Base-by-base conservation (phyloP, 2,113 vertebrate species). In the Parotia lawesii region DNA sequence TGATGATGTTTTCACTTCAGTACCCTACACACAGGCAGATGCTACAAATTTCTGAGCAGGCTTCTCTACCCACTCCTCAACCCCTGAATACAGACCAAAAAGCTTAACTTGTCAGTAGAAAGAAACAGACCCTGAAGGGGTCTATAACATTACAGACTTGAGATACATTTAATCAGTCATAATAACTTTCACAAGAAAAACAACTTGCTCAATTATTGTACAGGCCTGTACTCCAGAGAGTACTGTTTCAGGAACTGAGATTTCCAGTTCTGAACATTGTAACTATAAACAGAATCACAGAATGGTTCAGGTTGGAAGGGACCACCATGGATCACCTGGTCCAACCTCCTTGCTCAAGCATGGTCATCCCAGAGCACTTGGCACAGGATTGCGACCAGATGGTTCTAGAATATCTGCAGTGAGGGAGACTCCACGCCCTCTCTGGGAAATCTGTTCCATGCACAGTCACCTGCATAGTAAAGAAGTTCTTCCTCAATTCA, bases 301-400 rank as follows among this genome's bases (percentile, higher is more conserved):
- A 50, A 33, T 28, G 15, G 33, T 37, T 80, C 58, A 37, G 15
- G 12, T 37, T 50, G 24, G 23, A 66, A 73, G 19, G 28, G 27
- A 57, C 12, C 5, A 23, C 19, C 0, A 0, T 24, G 28, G 23
- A 44, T 38, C 44, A 33, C 15, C 15, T 23, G 10, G 22, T 27
- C 33, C 8, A 7, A 51, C 19, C 10, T 58, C 15, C 27, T 28
- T 58, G 44, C 44, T 80, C 50, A 50, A 37, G 22, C 27, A 33
- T 1, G 1, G 13, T 45, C n/a, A 47, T 25, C 29, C n/a, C 11
- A 53, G 38, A 40, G 38, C 28, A n/a, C 24, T 11, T 18, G 45
- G 28, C n/a, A 38, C 48, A 60, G 23, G n/a, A 53, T 6, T 53
- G n/a, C 0, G 0, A 25, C 47, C 16, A n/a, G 16, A 31, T 21